Evolutionary conservation across 1,140 invertebrate genomes (phyloP).

Genomic region (Drosophila bocqueti): DNA sequence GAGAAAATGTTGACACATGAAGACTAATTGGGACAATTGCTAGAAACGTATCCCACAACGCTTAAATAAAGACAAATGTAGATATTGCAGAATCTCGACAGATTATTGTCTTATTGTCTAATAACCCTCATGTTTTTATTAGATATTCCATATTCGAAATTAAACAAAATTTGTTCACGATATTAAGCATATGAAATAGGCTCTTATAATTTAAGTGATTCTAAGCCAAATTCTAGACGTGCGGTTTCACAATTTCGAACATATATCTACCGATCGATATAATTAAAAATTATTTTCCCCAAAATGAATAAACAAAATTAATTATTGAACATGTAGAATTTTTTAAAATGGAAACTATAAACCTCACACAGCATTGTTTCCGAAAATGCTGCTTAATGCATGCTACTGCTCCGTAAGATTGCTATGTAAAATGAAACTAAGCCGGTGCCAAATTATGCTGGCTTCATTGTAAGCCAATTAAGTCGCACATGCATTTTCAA

Average conservation of each 20-base stretch:
- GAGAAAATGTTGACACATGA: too few species aligned
- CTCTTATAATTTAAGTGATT: too few species aligned
- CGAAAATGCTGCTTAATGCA: background rate
- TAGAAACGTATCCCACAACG: too few species aligned
- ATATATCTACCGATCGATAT: background rate
- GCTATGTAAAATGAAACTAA: conserved; percentile 5
- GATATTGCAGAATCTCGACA: too few species aligned
- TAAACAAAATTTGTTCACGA: too few species aligned
- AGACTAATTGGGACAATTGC: too few species aligned
- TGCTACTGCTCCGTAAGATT: background rate
- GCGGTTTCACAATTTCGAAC: background rate
- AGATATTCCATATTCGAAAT: background rate
- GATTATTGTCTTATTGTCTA: background rate
- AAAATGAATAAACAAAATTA: background rate
- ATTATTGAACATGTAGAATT: background rate
- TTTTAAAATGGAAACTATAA: background rate
- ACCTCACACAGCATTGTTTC: background rate
- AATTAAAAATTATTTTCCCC: background rate
- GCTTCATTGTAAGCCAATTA: conserved; percentile 31
- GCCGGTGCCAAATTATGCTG: background rate
- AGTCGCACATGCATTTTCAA: conserved; percentile 31
- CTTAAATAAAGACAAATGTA: too few species aligned
- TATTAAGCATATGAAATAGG: too few species aligned
- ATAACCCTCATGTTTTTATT: background rate
- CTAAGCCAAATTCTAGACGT: too few species aligned